Evolutionary conservation across 2,113 vertebrate species (phyloP), one percentile per base, ranked within the genome.

Genomic region (Zapornia atra): DNA sequence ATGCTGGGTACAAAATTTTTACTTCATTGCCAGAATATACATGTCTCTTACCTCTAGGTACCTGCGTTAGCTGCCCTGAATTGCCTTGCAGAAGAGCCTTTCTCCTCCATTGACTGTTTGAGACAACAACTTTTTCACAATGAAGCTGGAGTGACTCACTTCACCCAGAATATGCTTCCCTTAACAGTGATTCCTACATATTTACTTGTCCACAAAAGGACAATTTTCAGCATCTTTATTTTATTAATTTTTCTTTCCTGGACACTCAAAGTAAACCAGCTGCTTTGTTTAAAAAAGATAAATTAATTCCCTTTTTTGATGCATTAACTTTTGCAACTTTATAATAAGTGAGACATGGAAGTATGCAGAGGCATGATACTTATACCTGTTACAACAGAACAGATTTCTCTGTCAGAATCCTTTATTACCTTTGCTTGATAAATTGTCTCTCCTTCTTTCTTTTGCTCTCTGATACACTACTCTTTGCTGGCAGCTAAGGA

Each of bases 371-470:
- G 31, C 36, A 90, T 71, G 92, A 80, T 63, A 71, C 44, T 88
- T 56, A 75, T 5, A 59, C 26, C 38, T 85, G 33, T 44, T 76
- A 72, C 31, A 77, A 78, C 16, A 97, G 82, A 57, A 92, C 75
- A 64, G 24, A 16, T 86, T 69, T 15, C 33, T 31, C 83, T 72
- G 34, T 84, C 82, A 94, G 86, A 96, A 87, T 46, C 38, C 15
- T 21, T 21, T 76, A 93, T 83, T 79, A 79, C n/a, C 34, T 92
- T 89, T 86, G 53, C 82, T 92, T 81, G 71, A 90, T 82, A 31
- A 25, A 29, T 38, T 22, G 18, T 13, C 42, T 69, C 59, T 87
- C 77, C 82, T 78, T 70, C 8, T 87, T 22, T 38, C 50, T 54
- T 44, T 64, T 44, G 31, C 38, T 94, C 56, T 57, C 15, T 73